phyloP scores from a whole-genome alignment of 2,113 vertebrate species.

The Eira barbara region DNA sequence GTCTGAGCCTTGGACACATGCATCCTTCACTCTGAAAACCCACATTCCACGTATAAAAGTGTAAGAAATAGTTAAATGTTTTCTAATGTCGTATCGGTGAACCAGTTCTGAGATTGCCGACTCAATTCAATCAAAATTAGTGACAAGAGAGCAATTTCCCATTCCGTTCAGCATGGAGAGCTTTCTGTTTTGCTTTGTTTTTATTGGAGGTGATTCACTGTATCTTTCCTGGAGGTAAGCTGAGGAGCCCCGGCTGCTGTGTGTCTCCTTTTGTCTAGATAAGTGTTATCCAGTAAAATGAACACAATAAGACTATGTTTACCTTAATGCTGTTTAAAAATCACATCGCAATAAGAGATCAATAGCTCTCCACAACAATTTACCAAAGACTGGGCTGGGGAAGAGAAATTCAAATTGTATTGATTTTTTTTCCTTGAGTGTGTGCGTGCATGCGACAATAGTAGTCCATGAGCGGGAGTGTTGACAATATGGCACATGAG shows the following conservation, averaged over 20 bases:
- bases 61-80: conserved; percentile 76
- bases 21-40: background rate
- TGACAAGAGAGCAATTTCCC: conserved; percentile 78
- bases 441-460: background rate
- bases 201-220: conserved; percentile 69
- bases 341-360: conserved; percentile 81
- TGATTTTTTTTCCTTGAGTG: conserved; percentile 68
- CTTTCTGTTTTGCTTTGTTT: conserved; percentile 68
- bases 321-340: conserved; percentile 79
- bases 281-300: conserved; percentile 78
- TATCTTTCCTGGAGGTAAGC: conserved; percentile 71
- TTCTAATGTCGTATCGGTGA: conserved; percentile 70
- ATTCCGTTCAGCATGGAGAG: conserved; percentile 66
- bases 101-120: conserved; percentile 67
- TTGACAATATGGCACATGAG: conserved; percentile 41
- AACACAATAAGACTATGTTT: conserved; percentile 80
- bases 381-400: conserved; percentile 75
- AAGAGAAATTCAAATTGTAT: conserved; percentile 83
- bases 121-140: conserved; percentile 82
- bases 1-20: background rate
- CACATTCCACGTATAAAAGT: background rate
- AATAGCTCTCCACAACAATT: conserved; percentile 83
- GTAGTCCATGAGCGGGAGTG: background rate
- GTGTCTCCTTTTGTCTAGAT: conserved; percentile 81
- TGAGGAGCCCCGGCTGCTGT: background rate